Evolutionary conservation across 2,797 vertebrate species (phyloP).

Genomic region (Melanotaenia maccullochi): DNA sequence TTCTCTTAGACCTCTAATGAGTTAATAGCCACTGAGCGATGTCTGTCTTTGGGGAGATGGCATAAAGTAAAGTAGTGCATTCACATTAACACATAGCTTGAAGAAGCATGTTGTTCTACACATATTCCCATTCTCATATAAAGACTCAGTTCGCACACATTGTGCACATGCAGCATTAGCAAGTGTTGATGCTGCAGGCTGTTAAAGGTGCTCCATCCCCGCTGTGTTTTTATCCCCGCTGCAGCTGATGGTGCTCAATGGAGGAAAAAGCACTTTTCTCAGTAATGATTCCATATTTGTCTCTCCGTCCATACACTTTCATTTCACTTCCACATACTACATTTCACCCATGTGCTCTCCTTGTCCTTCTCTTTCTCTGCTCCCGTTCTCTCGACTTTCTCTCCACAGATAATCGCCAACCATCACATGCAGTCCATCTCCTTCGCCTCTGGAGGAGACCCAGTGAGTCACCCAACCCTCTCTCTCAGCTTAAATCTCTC

Average conservation of each 20-base stretch:
- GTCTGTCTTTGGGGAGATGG: slow-evolving; percentile 50
- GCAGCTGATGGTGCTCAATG: slow-evolving; percentile 45
- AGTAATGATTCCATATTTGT: slow-evolving; percentile 68
- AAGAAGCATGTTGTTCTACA: slow-evolving; percentile 17
- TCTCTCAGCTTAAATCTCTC: slow-evolving; percentile 47
- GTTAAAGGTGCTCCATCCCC: slow-evolving; percentile 62
- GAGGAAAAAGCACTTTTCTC: slow-evolving; percentile 61
- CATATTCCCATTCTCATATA: slow-evolving; percentile 51
- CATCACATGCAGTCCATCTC: slow-evolving; percentile 99
- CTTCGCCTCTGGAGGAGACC: slow-evolving; percentile 97
- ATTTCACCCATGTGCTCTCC: slow-evolving; percentile 64
- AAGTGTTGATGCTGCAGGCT: slow-evolving; percentile 58
- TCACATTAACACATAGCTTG: slow-evolving; percentile 28
- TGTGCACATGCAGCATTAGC: slow-evolving; percentile 54
- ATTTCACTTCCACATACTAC: slow-evolving; percentile 68
- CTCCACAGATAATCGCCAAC: slow-evolving; percentile 96
- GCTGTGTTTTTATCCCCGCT: slow-evolving; percentile 50
- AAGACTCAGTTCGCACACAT: slow-evolving; percentile 31
- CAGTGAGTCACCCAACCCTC: slow-evolving; percentile 88
- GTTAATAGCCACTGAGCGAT: slow-evolving; percentile 64
- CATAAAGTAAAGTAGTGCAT: slow-evolving; percentile 31
- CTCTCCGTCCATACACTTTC: slow-evolving; percentile 63
- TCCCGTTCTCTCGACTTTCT: slow-evolving; percentile 46
- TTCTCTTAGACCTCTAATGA: slow-evolving; percentile 63
- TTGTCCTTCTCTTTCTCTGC: slow-evolving; percentile 34